Evolutionary conservation across 2,888 invertebrate genomes (phyloP).

Genomic region (Homarus gammarus): DNA sequence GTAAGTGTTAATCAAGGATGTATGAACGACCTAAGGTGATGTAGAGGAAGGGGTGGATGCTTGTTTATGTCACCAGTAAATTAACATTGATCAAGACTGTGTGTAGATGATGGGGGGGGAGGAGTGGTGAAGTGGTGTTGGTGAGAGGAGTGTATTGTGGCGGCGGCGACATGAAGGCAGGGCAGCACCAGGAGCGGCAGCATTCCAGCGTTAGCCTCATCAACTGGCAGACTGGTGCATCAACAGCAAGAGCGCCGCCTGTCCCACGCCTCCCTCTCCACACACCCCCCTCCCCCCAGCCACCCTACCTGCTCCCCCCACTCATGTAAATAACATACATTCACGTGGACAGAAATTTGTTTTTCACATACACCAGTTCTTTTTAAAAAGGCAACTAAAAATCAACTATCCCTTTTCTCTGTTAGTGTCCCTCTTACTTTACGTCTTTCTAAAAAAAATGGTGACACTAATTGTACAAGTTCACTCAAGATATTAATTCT

Average conservation of each 20-base stretch:
- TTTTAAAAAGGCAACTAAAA: no score
- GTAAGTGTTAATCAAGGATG: slow-evolving; percentile 3
- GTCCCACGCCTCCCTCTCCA: neutral
- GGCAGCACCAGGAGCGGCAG: slow-evolving; percentile 27
- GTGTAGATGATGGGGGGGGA: neutral
- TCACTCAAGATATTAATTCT: no score
- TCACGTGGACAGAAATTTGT: no score
- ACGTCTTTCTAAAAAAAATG: no score
- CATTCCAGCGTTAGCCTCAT: slow-evolving; percentile 36
- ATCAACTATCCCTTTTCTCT: no score
- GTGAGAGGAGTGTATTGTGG: slow-evolving; percentile 31
- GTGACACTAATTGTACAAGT: no score
- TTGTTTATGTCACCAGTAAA: no score
- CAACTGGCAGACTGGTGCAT: slow-evolving; percentile 36
- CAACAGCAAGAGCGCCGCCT: slow-evolving; percentile 6
- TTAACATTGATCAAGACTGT: neutral
- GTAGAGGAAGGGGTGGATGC: neutral
- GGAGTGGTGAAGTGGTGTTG: slow-evolving; percentile 36
- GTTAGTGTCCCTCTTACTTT: no score
- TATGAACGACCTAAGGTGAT: no score
- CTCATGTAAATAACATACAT: no score
- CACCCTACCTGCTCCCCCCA: neutral
- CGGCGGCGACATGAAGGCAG: neutral
- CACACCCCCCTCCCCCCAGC: neutral
- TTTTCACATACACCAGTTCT: no score